Evolutionary conservation across 2,797 vertebrate genomes (phyloP).

Genomic region (Tapera naevia): DNA sequence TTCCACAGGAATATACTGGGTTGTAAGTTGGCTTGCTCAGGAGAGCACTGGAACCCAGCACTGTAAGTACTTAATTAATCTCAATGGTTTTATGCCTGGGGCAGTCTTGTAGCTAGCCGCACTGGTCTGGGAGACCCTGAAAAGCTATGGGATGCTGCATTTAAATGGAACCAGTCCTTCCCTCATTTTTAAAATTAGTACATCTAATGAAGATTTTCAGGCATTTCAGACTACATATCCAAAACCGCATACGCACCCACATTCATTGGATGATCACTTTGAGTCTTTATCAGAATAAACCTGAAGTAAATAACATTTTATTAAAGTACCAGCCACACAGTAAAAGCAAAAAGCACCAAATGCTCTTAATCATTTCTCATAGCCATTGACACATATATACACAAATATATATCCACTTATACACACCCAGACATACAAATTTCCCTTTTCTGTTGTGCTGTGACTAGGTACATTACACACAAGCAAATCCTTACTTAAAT

Average conservation of each 20-base stretch:
- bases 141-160: neutral
- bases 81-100: neutral
- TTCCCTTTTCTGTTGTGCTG: neutral
- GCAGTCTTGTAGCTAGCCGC: neutral
- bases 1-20: neutral
- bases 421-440: neutral
- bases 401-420: neutral
- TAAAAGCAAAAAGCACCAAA: neutral
- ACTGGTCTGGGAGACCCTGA: neutral
- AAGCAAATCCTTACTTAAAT: neutral
- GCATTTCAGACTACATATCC: neutral
- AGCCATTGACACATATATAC: neutral
- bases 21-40: neutral
- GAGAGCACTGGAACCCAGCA: neutral
- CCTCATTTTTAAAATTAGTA: neutral
- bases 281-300: neutral
- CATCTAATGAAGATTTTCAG: neutral
- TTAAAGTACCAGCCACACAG: neutral
- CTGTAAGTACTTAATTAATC: constrained; percentile 7
- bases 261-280: neutral
- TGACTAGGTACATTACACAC: neutral
- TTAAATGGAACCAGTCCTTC: neutral
- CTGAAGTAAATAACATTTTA: neutral
- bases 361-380: neutral
- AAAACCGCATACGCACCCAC: neutral